Base-by-base conservation (phyloP, 2,113 vertebrate genomes). In the Tringa solitaria region DNA sequence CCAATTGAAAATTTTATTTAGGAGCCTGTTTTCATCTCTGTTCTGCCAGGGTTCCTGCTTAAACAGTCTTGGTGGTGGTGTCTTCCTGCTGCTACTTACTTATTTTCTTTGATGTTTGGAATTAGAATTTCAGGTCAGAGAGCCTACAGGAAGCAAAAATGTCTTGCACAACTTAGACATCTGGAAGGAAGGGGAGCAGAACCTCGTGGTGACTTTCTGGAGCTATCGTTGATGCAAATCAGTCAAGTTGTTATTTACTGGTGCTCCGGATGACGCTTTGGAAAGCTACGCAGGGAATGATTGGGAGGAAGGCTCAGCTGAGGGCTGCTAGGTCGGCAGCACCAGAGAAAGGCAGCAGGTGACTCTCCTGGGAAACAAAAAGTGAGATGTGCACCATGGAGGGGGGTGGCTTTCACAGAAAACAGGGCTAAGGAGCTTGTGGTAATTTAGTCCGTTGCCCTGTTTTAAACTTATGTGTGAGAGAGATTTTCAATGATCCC, bases 341-440 rank as follows among this genome's bases (percentile, higher is more conserved):
- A 24, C 23, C 1, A 8, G 51, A 46, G 45, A 12, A 45, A 14
- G 51, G 27, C 39, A 56, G 56, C 61, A 53, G 30, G 24, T 59
- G 39, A 16, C 22, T 72, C 15, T 30, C 30, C 39, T 14, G 37
- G 50, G 45, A 73, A 87, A 54, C 27, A 48, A 24, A 8, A 84
- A 59, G 10, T 0, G 0, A 65, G 33, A 12, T 18, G 28, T 54
- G 39, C 4, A 8, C 23, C 8, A 2, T 3, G 14, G 45, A 37
- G 33, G 7, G 22, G 24, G 26, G 12, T 46, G 39, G 23, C 39
- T 81, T 57, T 41, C 21, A 6, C 15, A 37, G 78, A 16, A 64
- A 41, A 12, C 0, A 0, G 32, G 17, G 9, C 48, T 59, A 24
- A 46, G 81, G 50, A 85, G 35, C 50, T 46, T 37, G 22, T 69